Percentiles rank a stretch among this genome's conserved stretches.
Conservation (phyloP, 2,113 vertebrate genomes). For the Glaucomys volans region DNA sequence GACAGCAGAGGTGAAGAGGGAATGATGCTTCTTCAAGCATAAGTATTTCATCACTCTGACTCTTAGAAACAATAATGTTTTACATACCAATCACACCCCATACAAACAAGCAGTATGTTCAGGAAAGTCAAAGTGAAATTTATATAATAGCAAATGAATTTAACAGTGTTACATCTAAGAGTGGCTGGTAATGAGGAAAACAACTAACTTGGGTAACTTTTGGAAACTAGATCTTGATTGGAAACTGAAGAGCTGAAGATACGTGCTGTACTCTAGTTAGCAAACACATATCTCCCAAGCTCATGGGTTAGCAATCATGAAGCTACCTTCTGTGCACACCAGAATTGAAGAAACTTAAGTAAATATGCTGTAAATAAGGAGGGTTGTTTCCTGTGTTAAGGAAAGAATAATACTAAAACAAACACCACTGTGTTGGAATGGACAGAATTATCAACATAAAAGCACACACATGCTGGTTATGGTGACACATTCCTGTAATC, state of each 20-base stretch:
- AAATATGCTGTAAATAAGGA: not conserved
- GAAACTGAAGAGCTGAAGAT: too few species aligned
- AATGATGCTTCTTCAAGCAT: too few species aligned
- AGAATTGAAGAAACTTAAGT: not conserved
- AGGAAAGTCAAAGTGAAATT: not conserved
- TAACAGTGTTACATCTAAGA: not conserved
- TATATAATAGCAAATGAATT: not conserved
- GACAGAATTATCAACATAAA: not conserved
- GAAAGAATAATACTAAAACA: not conserved
- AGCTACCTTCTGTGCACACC: not conserved
- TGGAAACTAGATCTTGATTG: not conserved
- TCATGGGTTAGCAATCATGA: not conserved
- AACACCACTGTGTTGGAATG: too few species aligned
- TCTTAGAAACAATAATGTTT: not conserved
- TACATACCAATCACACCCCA: not conserved
- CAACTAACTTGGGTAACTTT: not conserved
- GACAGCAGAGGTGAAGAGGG: too few species aligned
- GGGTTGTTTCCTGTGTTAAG: not conserved
- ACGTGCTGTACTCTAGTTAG: not conserved
- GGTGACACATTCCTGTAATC: too few species aligned
- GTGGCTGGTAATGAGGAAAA: not conserved
- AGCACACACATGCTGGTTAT: too few species aligned
- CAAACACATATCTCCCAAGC: not conserved
- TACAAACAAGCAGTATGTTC: not conserved
- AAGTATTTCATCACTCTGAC: not conserved